Evolutionary conservation across 2,113 vertebrate genomes (phyloP), one percentile per base, ranked within the genome.

Genomic region (Cacatua alba): DNA sequence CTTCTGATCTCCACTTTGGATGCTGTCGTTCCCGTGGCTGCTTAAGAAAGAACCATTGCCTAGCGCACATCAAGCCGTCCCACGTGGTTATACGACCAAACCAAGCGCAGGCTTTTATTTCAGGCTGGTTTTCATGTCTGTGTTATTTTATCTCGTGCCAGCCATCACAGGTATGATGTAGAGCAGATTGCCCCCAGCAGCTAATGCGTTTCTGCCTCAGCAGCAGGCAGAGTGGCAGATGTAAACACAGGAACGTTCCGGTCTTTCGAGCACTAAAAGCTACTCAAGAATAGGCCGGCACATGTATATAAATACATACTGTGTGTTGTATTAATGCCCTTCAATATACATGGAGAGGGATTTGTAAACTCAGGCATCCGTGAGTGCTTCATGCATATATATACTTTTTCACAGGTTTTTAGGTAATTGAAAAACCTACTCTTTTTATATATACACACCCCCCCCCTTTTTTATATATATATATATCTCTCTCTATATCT

Each of bases 121-220:
- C 43, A 17, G 48, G 60, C 48, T 37, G 80, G 9, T 86, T 92
- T 91, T 88, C 81, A 76, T 77, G 23, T 83, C 95, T 80, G 71
- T 3, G 17, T 72, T 83, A 10, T 59, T 93, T 90, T 70, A 55
- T 91, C 83, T 91, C 5, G 0, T 70, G 90, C 90, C 92, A 93
- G 63, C 63, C 41, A 12, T 77, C 41, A 8, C 92, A 49, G 95
- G 41, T 80, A 29, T 67, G 89, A 86, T 31, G 46, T 26, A 20
- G 88, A 83, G 79, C 94, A 86, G 49, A 63, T 83, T 91, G 94
- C 88, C 80, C 92, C 80, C 92, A 77, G 94, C 88, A 86, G 76
- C 82, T 41, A 7, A 46, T 49, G 63, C 44, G 77, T 90, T 81
- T 82, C 75, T 92, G 92, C 76, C 88, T 88, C 31, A 0, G 88